Base-by-base conservation (phyloP, 2,797 vertebrate species). In the Chrosomus eos region DNA sequence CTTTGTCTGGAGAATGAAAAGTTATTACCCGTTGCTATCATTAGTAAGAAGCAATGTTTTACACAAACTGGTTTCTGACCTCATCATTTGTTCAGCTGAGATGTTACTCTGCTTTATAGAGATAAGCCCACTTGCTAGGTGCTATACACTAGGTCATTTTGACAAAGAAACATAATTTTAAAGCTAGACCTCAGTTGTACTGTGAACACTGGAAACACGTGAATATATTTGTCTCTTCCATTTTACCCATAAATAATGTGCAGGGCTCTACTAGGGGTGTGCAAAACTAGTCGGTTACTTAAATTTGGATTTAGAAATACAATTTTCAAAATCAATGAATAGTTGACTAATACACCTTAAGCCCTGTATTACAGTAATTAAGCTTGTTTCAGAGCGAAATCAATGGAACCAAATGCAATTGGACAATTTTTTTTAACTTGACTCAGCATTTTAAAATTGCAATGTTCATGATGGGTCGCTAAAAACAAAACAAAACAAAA, bases 1-100 rank as follows among this genome's bases (percentile, higher is more conserved):
- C 36, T 58, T 58, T 33, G 48, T 84, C 73, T 70, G 74, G 82
- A 77, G 74, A 77, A 77, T 60, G 48, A 70, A 77, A 84, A 84
- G 82, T 77, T 77, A 77, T 77, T 77, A 48, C 74, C 48, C 55
- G 13, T 77, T 77, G 62, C 48, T 45, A 38, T 77, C 74, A 77
- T 84, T 76, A 84, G 48, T 48, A 7, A 68, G 33, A 33, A 60
- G 64, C 36, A 23, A 83, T 75, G 71, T 74, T 74, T 62, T 58
- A 82, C n/a, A 33, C 28, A 66, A 82, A 78, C 67, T 78, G 51
- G 40, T 79, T 82, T 72, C 36, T 26, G 62, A 67, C 48, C 58
- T 62, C n/a, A 70, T 72, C 53, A 79, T 76, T 82, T 80, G 33
- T 81, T 77, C 6, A 36, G 40, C 23, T 43, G 10, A 79, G 19